Base-by-base conservation (phyloP, 2,888 invertebrate genomes). In the Lasiommata megera region DNA sequence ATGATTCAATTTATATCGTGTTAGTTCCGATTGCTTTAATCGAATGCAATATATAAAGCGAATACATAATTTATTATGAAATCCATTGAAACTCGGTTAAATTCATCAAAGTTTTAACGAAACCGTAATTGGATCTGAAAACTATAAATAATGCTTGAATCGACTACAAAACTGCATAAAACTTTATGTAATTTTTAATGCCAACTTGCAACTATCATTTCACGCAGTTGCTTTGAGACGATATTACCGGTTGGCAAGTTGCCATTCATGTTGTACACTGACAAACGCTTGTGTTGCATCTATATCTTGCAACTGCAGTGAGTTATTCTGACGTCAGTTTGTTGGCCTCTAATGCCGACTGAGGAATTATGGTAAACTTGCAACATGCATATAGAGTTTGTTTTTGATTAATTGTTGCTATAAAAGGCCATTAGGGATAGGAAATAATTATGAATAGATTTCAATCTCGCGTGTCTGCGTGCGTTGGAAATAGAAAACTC, bases 191-290 rank as follows among this genome's bases (percentile, higher is more conserved):
- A 60, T 58, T 66, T 62, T 63, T 62, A 57, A 57, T 58, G 52
- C 60, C 47, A 55, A 59, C 55, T 61, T 62, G 60, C 58, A 56
- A 55, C 64, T 67, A 67, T 64, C 63, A 52, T 58, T 62, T 58
- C 53, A 60, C 62, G 60, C 64, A 61, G 64, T 60, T 62, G 55
- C 61, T 64, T 61, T 60, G 58, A 65, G 64, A 62, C 60, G 53
- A 56, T 58, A 64, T 64, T 64, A 61, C 63, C 34, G 43, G 38
- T 51, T 67, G 67, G 67, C 66, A 58, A 18, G 36, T 54, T 56
- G 66, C 67, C 67, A 67, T 61, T 65, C 63, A 63, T 62, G 61
- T 61, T 62, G 23, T 28, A 59, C 40, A 38, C 41, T 63, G 60
- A 60, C 58, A 60, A 64, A 63, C 61, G 31, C 40, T 61, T 61